A percentile compares a stretch with the other conserved stretches of the same genome.
phyloP scores from a whole-genome alignment of 2,113 vertebrate species.

The Oryzias curvinotus region DNA sequence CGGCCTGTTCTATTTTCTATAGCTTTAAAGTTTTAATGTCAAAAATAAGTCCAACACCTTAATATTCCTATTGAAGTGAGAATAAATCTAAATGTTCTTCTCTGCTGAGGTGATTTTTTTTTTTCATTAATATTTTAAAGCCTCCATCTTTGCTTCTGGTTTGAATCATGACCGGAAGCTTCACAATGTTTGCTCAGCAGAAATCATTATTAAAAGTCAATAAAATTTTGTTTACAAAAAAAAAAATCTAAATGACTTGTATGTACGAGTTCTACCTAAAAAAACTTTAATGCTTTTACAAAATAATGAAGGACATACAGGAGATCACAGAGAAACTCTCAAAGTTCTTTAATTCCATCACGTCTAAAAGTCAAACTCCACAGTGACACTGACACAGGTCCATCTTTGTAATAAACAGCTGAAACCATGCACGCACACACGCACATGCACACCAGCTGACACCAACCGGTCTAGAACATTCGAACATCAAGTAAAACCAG shows the following conservation, averaged over 20 bases:
- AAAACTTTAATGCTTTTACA: neutral
- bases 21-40: no score
- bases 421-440: neutral
- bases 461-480: slow-evolving; percentile 13
- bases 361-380: slow-evolving; percentile 57
- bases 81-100: no score
- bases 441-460: slow-evolving; percentile 2
- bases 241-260: neutral
- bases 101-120: no score
- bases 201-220: no score
- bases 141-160: no score
- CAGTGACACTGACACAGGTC: slow-evolving; percentile 34
- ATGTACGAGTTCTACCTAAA: neutral
- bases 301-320: neutral
- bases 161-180: no score
- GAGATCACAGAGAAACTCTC: slow-evolving; percentile 35
- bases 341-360: slow-evolving; percentile 63
- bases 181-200: no score
- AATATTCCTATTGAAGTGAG: no score
- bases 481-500: slow-evolving; percentile 65
- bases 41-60: no score
- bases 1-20: no score
- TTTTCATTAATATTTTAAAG: no score
- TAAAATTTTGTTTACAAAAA: neutral
- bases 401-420: slow-evolving; percentile 7